Percentiles rank a stretch among this genome's conserved stretches.
Evolutionary conservation across 2,113 vertebrate genomes (phyloP).

Genomic region (Noturus placidus): DNA sequence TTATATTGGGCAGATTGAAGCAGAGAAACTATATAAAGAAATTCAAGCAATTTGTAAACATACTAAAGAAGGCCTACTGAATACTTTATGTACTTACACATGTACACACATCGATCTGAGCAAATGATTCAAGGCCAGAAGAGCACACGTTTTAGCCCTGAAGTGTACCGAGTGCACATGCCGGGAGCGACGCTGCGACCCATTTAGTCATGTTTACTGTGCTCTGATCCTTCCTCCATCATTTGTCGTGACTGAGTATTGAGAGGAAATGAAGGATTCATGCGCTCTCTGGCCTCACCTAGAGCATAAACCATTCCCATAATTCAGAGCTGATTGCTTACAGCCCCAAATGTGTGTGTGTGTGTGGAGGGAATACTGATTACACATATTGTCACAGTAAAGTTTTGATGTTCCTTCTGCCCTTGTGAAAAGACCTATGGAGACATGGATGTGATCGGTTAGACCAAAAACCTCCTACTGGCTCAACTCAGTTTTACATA

Average conservation of each 20-base stretch:
- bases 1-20: not conserved
- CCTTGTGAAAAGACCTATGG: conserved; percentile 20
- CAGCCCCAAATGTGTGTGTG: conserved; percentile 59
- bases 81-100: not conserved
- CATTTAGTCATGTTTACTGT: conserved; percentile 29
- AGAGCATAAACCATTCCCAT: conserved; percentile 60
- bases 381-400: conserved; percentile 47
- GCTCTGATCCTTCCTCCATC: conserved; percentile 59
- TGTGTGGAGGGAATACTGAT: conserved; percentile 67
- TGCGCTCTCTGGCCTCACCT: conserved; percentile 65
- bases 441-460: not conserved
- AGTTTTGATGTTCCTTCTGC: conserved; percentile 59
- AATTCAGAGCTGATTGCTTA: conserved; percentile 66
- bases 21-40: not conserved
- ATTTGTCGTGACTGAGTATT: conserved; percentile 63
- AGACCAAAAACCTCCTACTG: not conserved
- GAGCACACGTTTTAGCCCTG: not conserved
- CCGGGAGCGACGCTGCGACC: not conserved
- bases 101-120: not conserved
- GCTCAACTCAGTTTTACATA: not conserved
- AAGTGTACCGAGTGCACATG: not conserved
- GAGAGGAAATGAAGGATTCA: conserved; percentile 77
- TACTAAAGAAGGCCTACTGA: not conserved
- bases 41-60: not conserved
- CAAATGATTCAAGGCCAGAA: not conserved